Evolutionary conservation across 2,113 vertebrate genomes (phyloP).

Genomic region (Callionymus lyra): DNA sequence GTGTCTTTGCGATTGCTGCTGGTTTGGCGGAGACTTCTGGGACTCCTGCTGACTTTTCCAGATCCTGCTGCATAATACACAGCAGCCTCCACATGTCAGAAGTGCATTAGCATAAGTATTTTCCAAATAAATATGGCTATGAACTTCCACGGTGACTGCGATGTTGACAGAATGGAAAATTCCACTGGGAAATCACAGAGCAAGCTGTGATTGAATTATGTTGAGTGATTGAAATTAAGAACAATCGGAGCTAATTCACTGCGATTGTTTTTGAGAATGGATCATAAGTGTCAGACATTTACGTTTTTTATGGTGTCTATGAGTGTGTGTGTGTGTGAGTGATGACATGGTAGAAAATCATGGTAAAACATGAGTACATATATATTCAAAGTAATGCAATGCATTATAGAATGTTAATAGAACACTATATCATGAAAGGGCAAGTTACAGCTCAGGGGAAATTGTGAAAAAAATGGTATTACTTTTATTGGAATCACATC

Average conservation of each 20-base stretch:
- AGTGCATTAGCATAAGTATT: constrained; percentile 40
- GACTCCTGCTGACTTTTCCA: constrained; percentile 43
- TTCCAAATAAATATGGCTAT: constrained; percentile 30
- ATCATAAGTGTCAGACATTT: background rate
- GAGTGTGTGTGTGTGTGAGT: too few relatives aligned
- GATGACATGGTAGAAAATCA: too few relatives aligned
- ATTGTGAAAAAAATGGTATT: too few relatives aligned
- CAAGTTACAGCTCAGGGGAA: too few relatives aligned
- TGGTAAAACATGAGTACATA: too few relatives aligned
- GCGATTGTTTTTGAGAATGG: too few relatives aligned
- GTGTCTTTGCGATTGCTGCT: constrained; percentile 51
- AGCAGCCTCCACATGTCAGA: constrained; percentile 5
- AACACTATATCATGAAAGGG: too few relatives aligned
- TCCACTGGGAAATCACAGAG: constrained; percentile 32
- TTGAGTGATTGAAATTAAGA: constrained; percentile 13
- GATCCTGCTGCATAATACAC: constrained; percentile 14
- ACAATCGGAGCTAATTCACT: constrained; percentile 29
- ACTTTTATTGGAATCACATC: too few relatives aligned
- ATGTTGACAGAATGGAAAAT: constrained; percentile 14
- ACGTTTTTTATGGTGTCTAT: too few relatives aligned
- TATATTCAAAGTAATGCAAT: too few relatives aligned
- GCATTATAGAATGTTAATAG: too few relatives aligned
- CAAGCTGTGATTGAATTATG: constrained; percentile 18
- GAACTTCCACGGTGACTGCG: background rate
- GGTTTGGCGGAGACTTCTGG: constrained; percentile 36